These are phyloP conservation scores for Sinhomidia bicolor DNA, from an alignment of 2,888 invertebrate genomes.

Conservation along the genomic window DNA sequence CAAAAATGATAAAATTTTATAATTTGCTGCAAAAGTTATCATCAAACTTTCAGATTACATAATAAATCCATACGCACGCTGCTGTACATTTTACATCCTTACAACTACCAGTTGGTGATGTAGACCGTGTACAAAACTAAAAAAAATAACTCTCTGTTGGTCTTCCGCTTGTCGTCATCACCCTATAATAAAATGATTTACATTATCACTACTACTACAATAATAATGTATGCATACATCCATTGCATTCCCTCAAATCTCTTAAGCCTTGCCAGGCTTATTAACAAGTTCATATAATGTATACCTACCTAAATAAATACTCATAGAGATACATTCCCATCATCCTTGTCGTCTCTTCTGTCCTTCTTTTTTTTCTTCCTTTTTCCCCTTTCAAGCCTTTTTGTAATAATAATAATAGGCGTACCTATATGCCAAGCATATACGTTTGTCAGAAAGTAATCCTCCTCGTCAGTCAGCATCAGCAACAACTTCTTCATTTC, in stretches of 20 bases:
- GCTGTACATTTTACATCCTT: too few relatives aligned
- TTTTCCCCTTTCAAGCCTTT: conserved; percentile 11
- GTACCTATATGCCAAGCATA: neutral
- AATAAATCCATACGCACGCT: too few relatives aligned
- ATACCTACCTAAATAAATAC: too few relatives aligned
- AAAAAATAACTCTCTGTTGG: too few relatives aligned
- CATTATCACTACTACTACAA: neutral
- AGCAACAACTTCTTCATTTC: conserved; percentile 15
- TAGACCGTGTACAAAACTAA: too few relatives aligned
- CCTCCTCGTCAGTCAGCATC: neutral
- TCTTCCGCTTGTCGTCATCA: neutral
- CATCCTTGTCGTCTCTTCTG: neutral
- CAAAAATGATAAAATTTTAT: too few relatives aligned
- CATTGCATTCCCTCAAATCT: conserved; percentile 14
- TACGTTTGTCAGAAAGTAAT: neutral
- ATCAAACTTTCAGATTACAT: too few relatives aligned
- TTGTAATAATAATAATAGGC: conserved; percentile 8
- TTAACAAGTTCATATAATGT: conserved; percentile 14
- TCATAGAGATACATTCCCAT: too few relatives aligned
- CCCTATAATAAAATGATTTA: neutral
- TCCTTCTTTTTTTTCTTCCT: neutral
- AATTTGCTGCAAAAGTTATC: too few relatives aligned
- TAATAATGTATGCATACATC: neutral
- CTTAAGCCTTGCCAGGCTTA: neutral
- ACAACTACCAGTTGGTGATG: too few relatives aligned